Evolutionary conservation across 2,797 vertebrate species (phyloP), one percentile per base, ranked within the genome.

Genomic region (Typhlichthys subterraneus): DNA sequence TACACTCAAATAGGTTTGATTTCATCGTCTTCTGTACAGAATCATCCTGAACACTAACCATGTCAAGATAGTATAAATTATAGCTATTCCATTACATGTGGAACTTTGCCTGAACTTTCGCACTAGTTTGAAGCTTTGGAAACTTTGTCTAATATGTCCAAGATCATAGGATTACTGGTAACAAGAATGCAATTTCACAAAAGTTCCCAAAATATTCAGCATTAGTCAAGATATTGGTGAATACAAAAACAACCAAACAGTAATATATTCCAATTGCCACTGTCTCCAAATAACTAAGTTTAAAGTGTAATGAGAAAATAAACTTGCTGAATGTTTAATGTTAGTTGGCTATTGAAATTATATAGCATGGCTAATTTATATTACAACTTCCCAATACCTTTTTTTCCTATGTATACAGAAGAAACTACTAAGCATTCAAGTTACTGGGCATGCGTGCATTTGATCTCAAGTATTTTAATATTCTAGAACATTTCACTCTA

Each of bases 291-390:
- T 75, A 88, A 78, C 75, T 10, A 78, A 62, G 58, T 71, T 76
- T 57, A 73, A 68, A 69, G 73, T 0, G 54, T 73, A 69, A 82
- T 71, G 73, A 73, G 75, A 82, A 86, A 87, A 81, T 61, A 87
- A 82, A 80, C 73, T 67, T 45, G 53, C 76, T 83, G 83, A 85
- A 85, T 79, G 79, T 83, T 90, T 83, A 88, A 84, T 88, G 78
- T 92, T 90, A 92, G 85, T 83, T 85, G 77, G 75, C 85, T 87
- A 88, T 64, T 82, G 79, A 85, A 89, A 85, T 49, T 50, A 80
- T 70, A 73, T 80, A 80, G 76, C 65, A 67, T 70, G 86, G 72
- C 84, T 89, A 87, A 84, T 83, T 79, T 69, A 83, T 83, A 82
- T 83, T 82, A 89, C 72, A 67, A 69, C 59, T 83, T 70, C 73